Evolutionary conservation across 2,113 vertebrate species (phyloP).

Genomic region (Sinocyclocheilus maitianheensis): DNA sequence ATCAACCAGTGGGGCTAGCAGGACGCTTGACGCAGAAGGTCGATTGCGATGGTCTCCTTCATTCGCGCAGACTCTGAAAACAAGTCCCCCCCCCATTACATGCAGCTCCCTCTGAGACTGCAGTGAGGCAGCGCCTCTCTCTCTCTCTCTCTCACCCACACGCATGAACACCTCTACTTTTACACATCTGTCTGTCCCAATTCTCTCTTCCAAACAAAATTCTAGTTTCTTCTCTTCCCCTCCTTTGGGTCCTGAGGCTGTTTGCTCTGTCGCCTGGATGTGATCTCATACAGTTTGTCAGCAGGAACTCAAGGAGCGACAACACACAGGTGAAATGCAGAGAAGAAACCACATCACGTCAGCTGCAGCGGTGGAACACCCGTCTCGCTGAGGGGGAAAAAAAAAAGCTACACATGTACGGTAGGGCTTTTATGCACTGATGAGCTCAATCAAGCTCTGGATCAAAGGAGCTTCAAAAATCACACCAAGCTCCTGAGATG

Average conservation of each 20-base stretch:
- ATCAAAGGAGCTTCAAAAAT: conserved; percentile 26
- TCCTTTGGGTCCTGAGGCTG: conserved; percentile 5
- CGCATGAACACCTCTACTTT: neutral
- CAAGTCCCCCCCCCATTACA: neutral
- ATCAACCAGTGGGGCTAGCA: neutral
- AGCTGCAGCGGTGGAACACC: neutral
- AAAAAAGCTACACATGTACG: neutral
- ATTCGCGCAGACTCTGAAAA: neutral
- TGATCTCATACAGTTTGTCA: conserved; percentile 27
- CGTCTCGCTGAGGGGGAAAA: neutral
- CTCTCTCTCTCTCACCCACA: neutral
- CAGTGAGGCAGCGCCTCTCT: neutral
- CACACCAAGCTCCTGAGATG: conserved; percentile 3
- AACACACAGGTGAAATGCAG: neutral
- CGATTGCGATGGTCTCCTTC: neutral
- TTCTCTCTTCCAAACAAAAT: neutral
- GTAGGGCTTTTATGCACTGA: neutral
- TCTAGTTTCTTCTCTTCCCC: neutral
- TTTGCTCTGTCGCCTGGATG: conserved; percentile 5
- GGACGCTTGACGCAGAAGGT: conserved; percentile 16
- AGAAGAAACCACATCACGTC: neutral
- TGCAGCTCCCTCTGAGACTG: neutral
- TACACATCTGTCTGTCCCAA: neutral
- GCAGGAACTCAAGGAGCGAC: neutral
- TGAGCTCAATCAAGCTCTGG: conserved; percentile 13